These are phyloP conservation scores for Neoaliturus tenellus DNA, from an alignment of 2,888 invertebrate genomes.

Conservation along the genomic window DNA sequence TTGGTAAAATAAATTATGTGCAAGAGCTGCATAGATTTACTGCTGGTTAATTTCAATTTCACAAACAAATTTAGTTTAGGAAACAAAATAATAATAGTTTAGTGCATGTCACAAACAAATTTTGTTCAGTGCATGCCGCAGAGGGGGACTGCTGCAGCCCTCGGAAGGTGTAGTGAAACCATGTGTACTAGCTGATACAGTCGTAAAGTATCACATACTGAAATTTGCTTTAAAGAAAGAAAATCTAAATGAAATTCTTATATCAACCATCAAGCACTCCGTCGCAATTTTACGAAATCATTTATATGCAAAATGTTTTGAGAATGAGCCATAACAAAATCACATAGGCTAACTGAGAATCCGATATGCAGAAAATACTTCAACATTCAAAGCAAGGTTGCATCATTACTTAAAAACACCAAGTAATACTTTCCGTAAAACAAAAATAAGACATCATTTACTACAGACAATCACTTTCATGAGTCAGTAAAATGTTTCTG, in stretches of 20 bases:
- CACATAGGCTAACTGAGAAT: not conserved
- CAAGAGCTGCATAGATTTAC: not conserved
- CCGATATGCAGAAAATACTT: not conserved
- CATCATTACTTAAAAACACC: not conserved
- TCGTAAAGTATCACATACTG: not conserved
- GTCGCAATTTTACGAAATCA: not conserved
- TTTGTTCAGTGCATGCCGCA: not conserved
- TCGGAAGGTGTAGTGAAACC: not conserved
- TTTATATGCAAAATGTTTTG: not conserved
- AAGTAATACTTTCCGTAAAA: not conserved
- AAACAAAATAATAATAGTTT: not conserved
- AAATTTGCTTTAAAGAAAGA: not conserved
- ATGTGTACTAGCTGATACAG: not conserved
- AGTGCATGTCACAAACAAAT: not conserved
- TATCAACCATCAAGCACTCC: not conserved
- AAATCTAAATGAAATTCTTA: not conserved
- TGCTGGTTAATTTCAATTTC: not conserved
- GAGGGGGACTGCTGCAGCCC: conserved; percentile 3
- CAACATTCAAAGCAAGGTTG: not conserved
- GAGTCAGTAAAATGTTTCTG: not conserved
- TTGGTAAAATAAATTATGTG: not conserved
- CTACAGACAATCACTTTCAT: not conserved
- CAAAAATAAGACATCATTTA: not conserved
- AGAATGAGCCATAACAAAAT: not conserved
- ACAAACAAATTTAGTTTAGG: not conserved